Evolutionary conservation across 2,888 invertebrate species (phyloP), one percentile per base, ranked within the genome.

Genomic region (Drosophila affinis): DNA sequence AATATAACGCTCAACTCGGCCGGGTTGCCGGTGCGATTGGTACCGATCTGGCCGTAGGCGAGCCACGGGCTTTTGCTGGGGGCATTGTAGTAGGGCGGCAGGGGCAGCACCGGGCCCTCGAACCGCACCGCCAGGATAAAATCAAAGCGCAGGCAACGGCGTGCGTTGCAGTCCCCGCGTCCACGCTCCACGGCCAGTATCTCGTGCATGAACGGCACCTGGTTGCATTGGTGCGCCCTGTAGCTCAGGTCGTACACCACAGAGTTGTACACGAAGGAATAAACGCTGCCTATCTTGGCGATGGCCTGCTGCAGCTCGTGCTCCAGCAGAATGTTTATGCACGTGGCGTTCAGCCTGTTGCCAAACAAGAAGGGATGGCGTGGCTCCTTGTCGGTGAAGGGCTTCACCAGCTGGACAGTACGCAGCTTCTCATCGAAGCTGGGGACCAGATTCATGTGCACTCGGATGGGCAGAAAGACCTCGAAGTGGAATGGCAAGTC

Each of bases 81-180:
- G 0, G 72, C 70, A 0, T 63, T 9, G 6, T 48, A 81, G n/a
- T 64, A 77, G 0, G 49, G 0, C 0, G 81, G 86, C 55, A 85
- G 17, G 0, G 69, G 69, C 18, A 60, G 0, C 0, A 57, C 69
- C 4, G 47, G 58, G 10, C 75, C 72, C 27, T 78, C 55, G 17
- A 81, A 85, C 6, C 54, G 75, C 12, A 85, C 0, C 0, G 77
- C 80, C 29, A 81, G 17, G 0, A 82, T 60, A n/a, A 81, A 85
- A 10, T 81, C 81, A 14, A 82, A 60, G 54, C 70, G 56, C 1
- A 85, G 75, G 55, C 53, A 27, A 1, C 65, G 68, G 10, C 46
- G 6, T 2, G 3, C 1, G 10, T 7, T 6, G 9, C 24, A 17
- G 3, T 17, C 6, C 24, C 24, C 21, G 21, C 3, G 4, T 24